Evolutionary conservation across 1,140 invertebrate species (phyloP), one percentile per base, ranked within the genome.

Genomic region (Thrips palmi): DNA sequence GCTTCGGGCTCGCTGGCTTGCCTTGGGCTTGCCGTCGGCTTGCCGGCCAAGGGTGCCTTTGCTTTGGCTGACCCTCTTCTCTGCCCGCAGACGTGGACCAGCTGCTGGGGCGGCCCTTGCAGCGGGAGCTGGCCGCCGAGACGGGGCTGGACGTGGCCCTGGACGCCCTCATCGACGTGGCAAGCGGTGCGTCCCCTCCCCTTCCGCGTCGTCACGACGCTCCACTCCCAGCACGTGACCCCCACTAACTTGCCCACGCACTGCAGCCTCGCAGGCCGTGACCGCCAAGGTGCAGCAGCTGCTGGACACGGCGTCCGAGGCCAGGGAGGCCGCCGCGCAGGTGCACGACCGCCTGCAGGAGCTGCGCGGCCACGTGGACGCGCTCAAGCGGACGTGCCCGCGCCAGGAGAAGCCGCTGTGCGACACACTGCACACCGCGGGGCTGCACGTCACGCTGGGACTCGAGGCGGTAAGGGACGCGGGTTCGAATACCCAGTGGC

Each of bases 141-240:
- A 75, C 70, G 18, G 72, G 71, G n/a, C 56, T 75, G 14, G 70
- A 74, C 45, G 55, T 68, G 8, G 70, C 70, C 27, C 49, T 76
- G 10, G 65, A 71, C 32, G 62, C 64, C 7, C 56, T 77, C 19
- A 51, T 63, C 14, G 68, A 72, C 47, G 62, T 77, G 12, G 64
- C 64, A 42, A 54, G 63, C 54, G 65, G 72, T 74, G 61, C 59
- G n/a, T n/a, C n/a, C n/a, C n/a, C n/a, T n/a, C n/a, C n/a, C n/a
- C n/a, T n/a, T n/a, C n/a, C n/a, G n/a, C n/a, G n/a, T n/a, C n/a
- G n/a, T n/a, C n/a, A n/a, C n/a, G n/a, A n/a, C n/a, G n/a, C n/a
- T n/a, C n/a, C n/a, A n/a, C n/a, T n/a, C n/a, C n/a, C n/a, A n/a
- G n/a, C n/a, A n/a, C n/a, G n/a, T n/a, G n/a, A n/a, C n/a, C n/a